Evolutionary conservation across 1,140 invertebrate genomes (phyloP).

Genomic region (Sminthurides bifidus): DNA sequence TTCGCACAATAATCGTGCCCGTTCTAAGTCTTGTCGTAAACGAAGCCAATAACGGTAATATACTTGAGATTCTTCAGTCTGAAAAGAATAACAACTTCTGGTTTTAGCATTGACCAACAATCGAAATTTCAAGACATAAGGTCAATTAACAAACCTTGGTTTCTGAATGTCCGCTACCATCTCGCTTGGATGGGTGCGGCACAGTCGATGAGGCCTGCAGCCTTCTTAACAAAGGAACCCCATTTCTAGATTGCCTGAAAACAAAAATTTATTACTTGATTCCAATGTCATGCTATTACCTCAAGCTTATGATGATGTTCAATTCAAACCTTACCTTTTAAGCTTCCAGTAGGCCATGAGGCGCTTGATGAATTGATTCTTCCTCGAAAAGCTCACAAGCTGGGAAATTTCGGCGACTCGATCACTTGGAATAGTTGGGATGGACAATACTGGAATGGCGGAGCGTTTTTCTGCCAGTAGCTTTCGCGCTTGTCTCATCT

Average conservation of each 20-base stretch:
- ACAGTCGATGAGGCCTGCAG: constrained; percentile 50
- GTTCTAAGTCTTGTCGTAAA: constrained; percentile 84
- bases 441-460: constrained; percentile 77
- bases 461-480: constrained; percentile 72
- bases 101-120: no score
- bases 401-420: constrained; percentile 71
- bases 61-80: constrained; percentile 5
- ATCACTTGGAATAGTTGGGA: constrained; percentile 85
- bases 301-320: background rate
- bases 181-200: constrained; percentile 33
- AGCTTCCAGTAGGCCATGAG: constrained; percentile 88
- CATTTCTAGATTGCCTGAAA: constrained; percentile 75
- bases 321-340: constrained; percentile 44
- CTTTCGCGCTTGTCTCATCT: constrained; percentile 66
- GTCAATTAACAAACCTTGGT: background rate
- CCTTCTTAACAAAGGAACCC: constrained; percentile 80
- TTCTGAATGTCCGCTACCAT: constrained; percentile 8
- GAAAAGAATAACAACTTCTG: background rate
- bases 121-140: background rate
- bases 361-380: constrained; percentile 74
- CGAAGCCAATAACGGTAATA: constrained; percentile 89
- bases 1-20: constrained; percentile 83
- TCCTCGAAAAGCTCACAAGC: constrained; percentile 55
- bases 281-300: background rate
- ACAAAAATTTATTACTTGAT: background rate